Conservation (phyloP, 1,140 invertebrate species). For the Acromyrmex charruanus region DNA sequence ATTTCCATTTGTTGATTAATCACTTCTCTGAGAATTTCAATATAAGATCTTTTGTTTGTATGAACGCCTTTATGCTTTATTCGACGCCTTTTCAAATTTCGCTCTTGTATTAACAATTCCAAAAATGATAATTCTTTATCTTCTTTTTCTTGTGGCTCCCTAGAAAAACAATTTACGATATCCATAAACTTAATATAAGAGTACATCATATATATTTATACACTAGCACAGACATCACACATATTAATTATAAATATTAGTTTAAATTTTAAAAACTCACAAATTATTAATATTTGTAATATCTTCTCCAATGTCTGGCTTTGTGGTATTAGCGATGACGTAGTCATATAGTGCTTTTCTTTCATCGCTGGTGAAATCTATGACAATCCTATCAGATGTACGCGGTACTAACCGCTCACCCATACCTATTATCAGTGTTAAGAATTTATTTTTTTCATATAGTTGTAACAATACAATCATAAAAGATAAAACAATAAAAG, state of each 20-base stretch:
- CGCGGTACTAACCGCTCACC: conserved; percentile 86
- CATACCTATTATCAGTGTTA: conserved; percentile 80
- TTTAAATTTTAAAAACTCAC: conserved; percentile 75
- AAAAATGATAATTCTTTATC: conserved; percentile 78
- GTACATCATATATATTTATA: not conserved
- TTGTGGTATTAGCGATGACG: conserved; percentile 83
- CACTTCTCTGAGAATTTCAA: conserved; percentile 88
- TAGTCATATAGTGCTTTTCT: conserved; percentile 86
- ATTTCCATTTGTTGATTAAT: conserved; percentile 88
- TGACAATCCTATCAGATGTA: conserved; percentile 86
- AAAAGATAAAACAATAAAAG: conserved; percentile 41
- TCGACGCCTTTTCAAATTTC: conserved; percentile 89
- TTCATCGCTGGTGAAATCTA: conserved; percentile 87
- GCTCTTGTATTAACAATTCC: conserved; percentile 88
- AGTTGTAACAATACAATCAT: conserved; percentile 65
- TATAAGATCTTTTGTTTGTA: conserved; percentile 89
- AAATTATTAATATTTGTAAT: conserved; percentile 80
- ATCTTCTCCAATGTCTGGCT: conserved; percentile 81
- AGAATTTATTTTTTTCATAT: conserved; percentile 74
- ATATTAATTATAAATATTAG: conserved; percentile 33
- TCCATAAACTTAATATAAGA: conserved; percentile 5
- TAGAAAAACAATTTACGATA: conserved; percentile 60
- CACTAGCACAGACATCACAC: not conserved
- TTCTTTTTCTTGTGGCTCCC: conserved; percentile 67
- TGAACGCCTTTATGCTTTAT: conserved; percentile 89